Base-by-base conservation (phyloP, 2,888 invertebrate species). In the Lypha dubia region DNA sequence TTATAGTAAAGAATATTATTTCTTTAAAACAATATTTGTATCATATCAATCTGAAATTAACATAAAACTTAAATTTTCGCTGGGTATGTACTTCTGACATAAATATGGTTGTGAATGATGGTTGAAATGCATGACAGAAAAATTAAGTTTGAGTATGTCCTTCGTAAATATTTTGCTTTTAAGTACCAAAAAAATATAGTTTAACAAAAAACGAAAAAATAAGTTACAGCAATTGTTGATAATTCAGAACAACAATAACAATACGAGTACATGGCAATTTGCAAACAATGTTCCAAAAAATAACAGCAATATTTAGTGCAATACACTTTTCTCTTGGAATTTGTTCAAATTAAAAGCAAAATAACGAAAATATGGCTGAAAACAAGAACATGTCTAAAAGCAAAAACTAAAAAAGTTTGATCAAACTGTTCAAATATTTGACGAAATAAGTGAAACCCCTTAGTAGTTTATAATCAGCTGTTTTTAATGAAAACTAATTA, bases 191-290 rank as follows among this genome's bases (percentile, higher is more conserved):
- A 67, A 49, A 49, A 60, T 41, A 68, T 28, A n/a, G 24, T 56
- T 56, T n/a, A 44, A 5, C 17, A 56, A 53, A 41, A 20, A 53
- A n/a, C n/a, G n/a, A n/a, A n/a, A n/a, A n/a, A n/a, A n/a, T n/a
- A 74, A 20, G 28, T 65, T 38, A 65, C 76, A 76, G 67, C 73
- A 77, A 73, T 68, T 83, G 77, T 83, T 73, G 68, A 73, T 73
- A 67, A 73, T 67, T 76, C 51, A 70, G 62, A 70, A 62, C 53
- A 62, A 70, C 28, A 70, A 62, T 44, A 62, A 70, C 28, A 46
- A 20, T 20, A 68, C 58, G 24, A 62, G 24, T 17, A 49, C 70
- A 51, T 44, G 63, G 53, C 70, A 79, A 71, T 63, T 63, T 44
- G 62, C 53, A 79, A 79, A 71, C 51, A 20, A 35, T 46, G 32